A percentile compares a stretch with the other conserved stretches of the same genome.
Evolutionary conservation across 2,797 vertebrate species (phyloP).

Genomic region (Florisuga fusca): DNA sequence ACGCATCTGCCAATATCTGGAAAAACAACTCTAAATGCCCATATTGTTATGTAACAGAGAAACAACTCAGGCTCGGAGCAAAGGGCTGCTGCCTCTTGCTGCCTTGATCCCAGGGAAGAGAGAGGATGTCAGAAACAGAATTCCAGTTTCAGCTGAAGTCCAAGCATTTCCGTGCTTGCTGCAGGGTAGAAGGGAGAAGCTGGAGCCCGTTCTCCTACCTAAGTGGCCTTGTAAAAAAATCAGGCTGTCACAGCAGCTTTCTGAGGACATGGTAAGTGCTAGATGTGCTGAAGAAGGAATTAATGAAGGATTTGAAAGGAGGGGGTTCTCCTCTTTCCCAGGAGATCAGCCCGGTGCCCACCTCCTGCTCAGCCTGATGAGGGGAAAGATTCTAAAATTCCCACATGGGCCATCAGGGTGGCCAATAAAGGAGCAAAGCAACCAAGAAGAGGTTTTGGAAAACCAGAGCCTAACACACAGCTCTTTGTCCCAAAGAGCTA

Average conservation of each 20-base stretch:
- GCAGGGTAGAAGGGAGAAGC: not conserved
- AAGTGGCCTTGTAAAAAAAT: not conserved
- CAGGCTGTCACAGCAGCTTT: not conserved
- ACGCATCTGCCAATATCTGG: constrained; percentile 61
- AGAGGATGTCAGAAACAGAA: constrained; percentile 16
- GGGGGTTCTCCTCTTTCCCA: not conserved
- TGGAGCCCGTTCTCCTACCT: not conserved
- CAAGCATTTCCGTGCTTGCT: not conserved
- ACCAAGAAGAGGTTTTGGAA: not conserved
- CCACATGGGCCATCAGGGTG: not conserved
- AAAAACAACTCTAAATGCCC: constrained; percentile 65
- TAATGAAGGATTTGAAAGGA: not conserved
- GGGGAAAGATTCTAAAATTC: not conserved
- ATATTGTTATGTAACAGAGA: constrained; percentile 49
- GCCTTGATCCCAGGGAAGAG: not conserved
- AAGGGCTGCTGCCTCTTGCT: not conserved
- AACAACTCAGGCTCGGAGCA: not conserved
- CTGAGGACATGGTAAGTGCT: not conserved
- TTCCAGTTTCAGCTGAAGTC: not conserved
- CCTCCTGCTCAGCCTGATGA: not conserved
- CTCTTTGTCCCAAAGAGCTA: not conserved
- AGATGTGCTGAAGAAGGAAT: not conserved
- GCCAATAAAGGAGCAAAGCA: not conserved
- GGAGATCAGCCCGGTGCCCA: not conserved
- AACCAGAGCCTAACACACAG: not conserved